Conservation (phyloP, 2,113 vertebrate species). For the Spilogale gracilis region DNA sequence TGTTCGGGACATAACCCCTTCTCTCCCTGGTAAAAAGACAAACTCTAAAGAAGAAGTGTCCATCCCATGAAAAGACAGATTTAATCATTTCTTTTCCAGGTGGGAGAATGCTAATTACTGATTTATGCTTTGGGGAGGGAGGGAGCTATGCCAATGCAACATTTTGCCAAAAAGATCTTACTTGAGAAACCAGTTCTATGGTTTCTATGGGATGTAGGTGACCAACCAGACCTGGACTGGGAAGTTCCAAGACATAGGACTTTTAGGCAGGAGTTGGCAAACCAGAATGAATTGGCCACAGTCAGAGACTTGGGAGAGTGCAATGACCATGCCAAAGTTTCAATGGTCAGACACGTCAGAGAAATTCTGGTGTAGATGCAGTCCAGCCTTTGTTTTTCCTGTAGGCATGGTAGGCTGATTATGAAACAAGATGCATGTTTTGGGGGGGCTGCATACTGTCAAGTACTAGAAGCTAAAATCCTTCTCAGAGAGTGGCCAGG, state of each 20-base stretch:
- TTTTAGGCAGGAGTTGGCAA: neutral
- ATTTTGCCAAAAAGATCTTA: neutral
- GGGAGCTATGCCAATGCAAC: too few relatives aligned
- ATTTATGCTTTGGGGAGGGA: neutral
- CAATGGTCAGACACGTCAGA: fast-evolving
- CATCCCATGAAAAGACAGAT: neutral
- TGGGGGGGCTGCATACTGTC: fast-evolving
- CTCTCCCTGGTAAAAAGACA: neutral
- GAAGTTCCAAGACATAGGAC: neutral
- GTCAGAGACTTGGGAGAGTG: too few relatives aligned
- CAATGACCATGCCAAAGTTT: neutral
- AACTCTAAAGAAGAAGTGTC: neutral
- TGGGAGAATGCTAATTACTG: neutral
- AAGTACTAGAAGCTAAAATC: too few relatives aligned
- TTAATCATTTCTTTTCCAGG: neutral
- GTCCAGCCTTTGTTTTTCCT: too few relatives aligned
- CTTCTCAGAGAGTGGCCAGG: too few relatives aligned
- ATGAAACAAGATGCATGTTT: neutral
- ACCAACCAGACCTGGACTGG: too few relatives aligned
- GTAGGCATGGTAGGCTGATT: neutral
- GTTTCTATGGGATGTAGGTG: neutral
- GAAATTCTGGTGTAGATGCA: too few relatives aligned
- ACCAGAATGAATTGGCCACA: neutral
- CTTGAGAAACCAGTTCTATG: neutral
- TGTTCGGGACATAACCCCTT: neutral